A percentile compares a stretch with the other conserved stretches of the same genome.
Conservation (phyloP, 2,888 invertebrate species). For the Meganola albula region DNA sequence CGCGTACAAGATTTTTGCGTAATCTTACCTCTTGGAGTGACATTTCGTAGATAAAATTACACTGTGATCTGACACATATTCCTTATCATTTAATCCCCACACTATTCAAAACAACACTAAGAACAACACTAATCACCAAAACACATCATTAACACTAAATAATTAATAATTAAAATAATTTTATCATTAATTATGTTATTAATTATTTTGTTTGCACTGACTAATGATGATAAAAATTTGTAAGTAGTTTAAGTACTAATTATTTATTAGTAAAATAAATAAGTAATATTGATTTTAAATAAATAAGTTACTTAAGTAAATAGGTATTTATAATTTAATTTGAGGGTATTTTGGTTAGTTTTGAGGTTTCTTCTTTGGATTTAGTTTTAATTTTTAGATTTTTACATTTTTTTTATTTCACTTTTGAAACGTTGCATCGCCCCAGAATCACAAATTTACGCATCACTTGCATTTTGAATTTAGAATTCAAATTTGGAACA, state of each 20-base stretch:
- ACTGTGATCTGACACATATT: constrained; percentile 49
- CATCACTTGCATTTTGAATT: constrained; percentile 30
- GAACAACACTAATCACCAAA: constrained; percentile 32
- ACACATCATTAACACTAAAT: constrained; percentile 31
- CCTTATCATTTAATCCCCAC: constrained; percentile 52
- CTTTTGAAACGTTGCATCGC: constrained; percentile 53
- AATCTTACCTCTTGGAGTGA: constrained; percentile 66
- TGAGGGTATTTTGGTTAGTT: constrained; percentile 13
- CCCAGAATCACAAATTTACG: too few relatives aligned
- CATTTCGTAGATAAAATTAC: constrained; percentile 53
- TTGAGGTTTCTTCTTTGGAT: not conserved
- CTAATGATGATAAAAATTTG: too few relatives aligned
- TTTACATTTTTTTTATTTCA: constrained; percentile 37
- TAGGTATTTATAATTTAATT: constrained; percentile 7
- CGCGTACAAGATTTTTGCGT: constrained; percentile 8
- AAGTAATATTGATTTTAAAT: not conserved
- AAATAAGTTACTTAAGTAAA: not conserved
- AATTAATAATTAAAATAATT: not conserved
- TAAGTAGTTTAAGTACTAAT: constrained; percentile 19
- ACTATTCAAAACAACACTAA: too few relatives aligned
- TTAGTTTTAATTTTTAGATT: constrained; percentile 1
- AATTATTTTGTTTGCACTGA: constrained; percentile 18
- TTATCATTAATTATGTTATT: constrained; percentile 18
- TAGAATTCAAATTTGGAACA: constrained; percentile 53
- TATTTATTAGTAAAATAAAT: constrained; percentile 9